phyloP scores from a whole-genome alignment of 2,888 invertebrate genomes.

The Branchipolynoe longqiensis region DNA sequence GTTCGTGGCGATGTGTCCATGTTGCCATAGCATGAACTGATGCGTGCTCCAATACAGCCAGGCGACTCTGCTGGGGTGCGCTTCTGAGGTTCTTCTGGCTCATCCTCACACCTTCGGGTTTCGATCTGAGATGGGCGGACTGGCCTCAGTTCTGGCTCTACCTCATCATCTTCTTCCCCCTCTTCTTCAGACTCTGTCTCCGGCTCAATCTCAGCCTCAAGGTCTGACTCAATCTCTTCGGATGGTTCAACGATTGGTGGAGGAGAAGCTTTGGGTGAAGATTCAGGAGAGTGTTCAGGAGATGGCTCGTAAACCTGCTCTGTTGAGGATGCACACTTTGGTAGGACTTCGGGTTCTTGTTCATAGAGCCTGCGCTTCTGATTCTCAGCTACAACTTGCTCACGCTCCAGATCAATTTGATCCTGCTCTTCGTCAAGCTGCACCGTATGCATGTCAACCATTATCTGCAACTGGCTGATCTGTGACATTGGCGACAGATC shows the following conservation, averaged over 20 bases:
- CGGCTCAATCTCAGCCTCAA: conserved; percentile 35
- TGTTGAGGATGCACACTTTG: background rate
- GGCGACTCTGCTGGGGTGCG: conserved; percentile 3
- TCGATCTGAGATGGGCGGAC: conserved; percentile 1
- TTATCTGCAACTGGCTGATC: conserved; percentile 53
- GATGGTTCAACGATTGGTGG: background rate
- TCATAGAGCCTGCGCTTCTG: conserved; percentile 1
- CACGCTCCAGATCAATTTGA: conserved; percentile 36
- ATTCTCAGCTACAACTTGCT: conserved; percentile 10
- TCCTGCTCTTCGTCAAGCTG: conserved; percentile 48
- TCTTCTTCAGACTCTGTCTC: conserved; percentile 37
- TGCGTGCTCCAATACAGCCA: background rate
- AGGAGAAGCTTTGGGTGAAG: background rate
- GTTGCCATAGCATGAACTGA: conserved; percentile 8
- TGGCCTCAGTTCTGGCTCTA: background rate
- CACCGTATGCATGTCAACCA: conserved; percentile 45
- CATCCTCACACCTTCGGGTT: background rate
- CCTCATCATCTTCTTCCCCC: background rate
- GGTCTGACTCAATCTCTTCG: conserved; percentile 32
- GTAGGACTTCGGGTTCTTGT: background rate
- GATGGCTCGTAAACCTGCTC: background rate
- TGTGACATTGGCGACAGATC: conserved; percentile 45
- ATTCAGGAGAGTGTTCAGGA: background rate
- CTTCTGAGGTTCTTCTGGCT: conserved; percentile 18
- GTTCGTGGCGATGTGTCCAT: background rate